Percentiles rank a stretch among this genome's conserved stretches.
These are phyloP conservation scores for Zaprionus camerounensis DNA, from an alignment of 1,140 invertebrate species.

Conservation along the genomic window DNA sequence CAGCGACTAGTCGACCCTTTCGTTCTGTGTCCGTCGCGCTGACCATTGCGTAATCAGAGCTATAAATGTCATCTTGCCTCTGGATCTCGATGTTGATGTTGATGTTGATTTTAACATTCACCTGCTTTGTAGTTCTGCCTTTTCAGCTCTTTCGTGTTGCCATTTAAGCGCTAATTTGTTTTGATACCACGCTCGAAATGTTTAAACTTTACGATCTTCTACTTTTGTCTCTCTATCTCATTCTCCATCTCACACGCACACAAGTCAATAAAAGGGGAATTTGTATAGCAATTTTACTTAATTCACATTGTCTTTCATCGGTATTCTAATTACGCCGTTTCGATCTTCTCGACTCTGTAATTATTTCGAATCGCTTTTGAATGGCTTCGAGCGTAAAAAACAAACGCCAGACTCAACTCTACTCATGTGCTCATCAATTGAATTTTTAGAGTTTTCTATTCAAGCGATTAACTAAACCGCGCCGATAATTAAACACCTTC, in stretches of 20 bases:
- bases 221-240: not conserved
- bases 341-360: constrained; percentile 30
- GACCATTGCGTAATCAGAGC: constrained; percentile 62
- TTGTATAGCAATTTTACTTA: constrained; percentile 71
- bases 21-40: not conserved
- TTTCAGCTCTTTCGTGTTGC: constrained; percentile 37
- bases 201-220: constrained; percentile 33
- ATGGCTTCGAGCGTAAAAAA: constrained; percentile 15
- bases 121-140: constrained; percentile 33
- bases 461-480: too few relatives aligned
- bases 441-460: not conserved
- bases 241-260: constrained; percentile 51
- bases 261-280: constrained; percentile 63
- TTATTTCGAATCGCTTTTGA: constrained; percentile 39
- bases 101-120: constrained; percentile 32
- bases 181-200: constrained; percentile 8
- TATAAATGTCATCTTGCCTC: constrained; percentile 52
- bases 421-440: not conserved
- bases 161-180: constrained; percentile 43
- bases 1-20: constrained; percentile 28
- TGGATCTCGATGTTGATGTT: constrained; percentile 16
- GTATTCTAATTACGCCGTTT: constrained; percentile 38
- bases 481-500: not conserved
- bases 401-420: constrained; percentile 4
- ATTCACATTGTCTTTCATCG: constrained; percentile 49